Percentiles rank a stretch among this genome's conserved stretches.
Conservation (phyloP, 2,113 vertebrate genomes). For the Sphaerodactylus townsendi region DNA sequence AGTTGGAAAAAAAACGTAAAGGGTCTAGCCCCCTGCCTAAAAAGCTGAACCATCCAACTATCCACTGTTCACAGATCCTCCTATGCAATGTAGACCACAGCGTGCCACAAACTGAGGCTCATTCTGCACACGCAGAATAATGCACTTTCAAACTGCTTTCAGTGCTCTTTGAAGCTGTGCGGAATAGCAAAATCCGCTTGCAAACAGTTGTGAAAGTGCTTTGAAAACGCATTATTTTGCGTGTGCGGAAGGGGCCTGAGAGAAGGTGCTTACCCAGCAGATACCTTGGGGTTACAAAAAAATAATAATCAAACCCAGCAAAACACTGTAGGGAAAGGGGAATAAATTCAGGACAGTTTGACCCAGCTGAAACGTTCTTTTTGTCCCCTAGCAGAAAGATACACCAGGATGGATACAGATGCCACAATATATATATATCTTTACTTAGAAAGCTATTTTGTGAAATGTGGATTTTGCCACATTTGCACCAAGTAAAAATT, state of each 20-base stretch:
- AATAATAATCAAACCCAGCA: not conserved
- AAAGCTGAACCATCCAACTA: not conserved
- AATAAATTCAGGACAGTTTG: not conserved
- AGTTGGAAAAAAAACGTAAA: conserved; percentile 1
- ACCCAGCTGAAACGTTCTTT: not conserved
- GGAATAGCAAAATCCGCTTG: too few relatives aligned
- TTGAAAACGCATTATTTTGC: too few relatives aligned
- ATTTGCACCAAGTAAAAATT: not conserved
- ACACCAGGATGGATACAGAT: not conserved
- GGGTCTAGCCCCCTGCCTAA: not conserved
- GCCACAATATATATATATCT: not conserved
- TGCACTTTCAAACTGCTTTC: too few relatives aligned
- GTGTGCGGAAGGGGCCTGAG: too few relatives aligned
- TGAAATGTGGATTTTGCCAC: not conserved
- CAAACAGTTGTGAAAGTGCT: too few relatives aligned
- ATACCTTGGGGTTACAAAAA: not conserved
- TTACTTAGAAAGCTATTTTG: not conserved
- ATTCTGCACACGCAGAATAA: too few relatives aligned
- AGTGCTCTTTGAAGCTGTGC: too few relatives aligned
- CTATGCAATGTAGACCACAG: not conserved
- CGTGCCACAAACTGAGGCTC: conserved; percentile 4
- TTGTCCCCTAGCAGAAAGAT: not conserved
- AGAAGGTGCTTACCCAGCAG: not conserved
- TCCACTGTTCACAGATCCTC: not conserved
- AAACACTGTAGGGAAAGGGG: not conserved